phyloP scores from a whole-genome alignment of 2,888 invertebrate genomes.

The Hydrotaea diabolus region DNA sequence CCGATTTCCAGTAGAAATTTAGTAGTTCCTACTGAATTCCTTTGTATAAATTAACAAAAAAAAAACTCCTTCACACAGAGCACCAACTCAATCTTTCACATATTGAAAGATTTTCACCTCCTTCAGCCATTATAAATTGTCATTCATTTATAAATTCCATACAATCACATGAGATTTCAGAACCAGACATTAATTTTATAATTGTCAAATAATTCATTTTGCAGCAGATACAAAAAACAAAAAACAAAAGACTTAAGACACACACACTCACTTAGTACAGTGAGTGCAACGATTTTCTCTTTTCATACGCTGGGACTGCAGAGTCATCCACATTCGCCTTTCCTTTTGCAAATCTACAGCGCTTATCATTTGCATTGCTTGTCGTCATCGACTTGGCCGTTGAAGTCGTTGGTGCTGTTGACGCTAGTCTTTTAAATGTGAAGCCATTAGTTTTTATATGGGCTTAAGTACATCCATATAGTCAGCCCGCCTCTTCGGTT shows the following conservation, averaged over 20 bases:
- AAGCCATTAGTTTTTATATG: constrained; percentile 60
- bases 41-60: too few species aligned
- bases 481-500: constrained; percentile 2
- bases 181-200: constrained; percentile 24
- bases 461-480: constrained; percentile 43
- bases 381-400: background rate
- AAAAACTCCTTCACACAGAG: too few species aligned
- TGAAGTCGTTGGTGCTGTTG: background rate
- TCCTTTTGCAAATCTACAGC: background rate
- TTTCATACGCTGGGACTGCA: background rate
- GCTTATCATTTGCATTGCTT: constrained; percentile 8
- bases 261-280: background rate
- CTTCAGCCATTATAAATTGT: background rate
- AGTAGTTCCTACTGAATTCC: too few species aligned
- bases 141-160: constrained; percentile 6
- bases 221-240: background rate
- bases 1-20: too few species aligned
- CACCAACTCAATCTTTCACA: background rate
- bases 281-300: background rate
- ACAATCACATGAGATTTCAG: constrained; percentile 12
- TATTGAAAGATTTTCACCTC: background rate
- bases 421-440: constrained; percentile 51
- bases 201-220: constrained; percentile 29
- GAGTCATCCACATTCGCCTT: background rate
- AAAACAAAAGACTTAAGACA: background rate